Base-by-base conservation (phyloP, 1,140 invertebrate species). In the Heterodera carotae region DNA sequence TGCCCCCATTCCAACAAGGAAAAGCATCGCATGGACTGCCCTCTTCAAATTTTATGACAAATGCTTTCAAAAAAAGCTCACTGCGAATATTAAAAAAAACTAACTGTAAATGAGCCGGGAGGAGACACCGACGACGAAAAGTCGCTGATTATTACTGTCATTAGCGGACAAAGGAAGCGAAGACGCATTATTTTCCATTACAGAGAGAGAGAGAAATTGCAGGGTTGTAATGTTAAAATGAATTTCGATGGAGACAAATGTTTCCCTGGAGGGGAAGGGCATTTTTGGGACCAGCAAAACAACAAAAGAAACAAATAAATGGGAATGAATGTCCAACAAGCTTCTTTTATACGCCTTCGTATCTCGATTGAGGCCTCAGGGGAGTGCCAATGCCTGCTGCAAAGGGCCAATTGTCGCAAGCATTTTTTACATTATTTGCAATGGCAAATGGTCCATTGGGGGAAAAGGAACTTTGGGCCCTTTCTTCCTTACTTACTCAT, bases 21-120 rank as follows among this genome's bases (percentile, higher is more conserved):
- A 74, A 74, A 12, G 72, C 72, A 74, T 74, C 72, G 64, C 72
- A 74, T 18, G 72, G 72, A 74, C 72, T 74, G 48, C 72, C 72
- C 25, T 74, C 72, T 71, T 10, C 25, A 69, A 69, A 69, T 8
- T 10, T 10, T 29, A 36, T 12, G 29, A 10, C 25, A 15, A 36
- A 36, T 39, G 0, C 22, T n/a, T 56, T 56, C 48, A 22, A 56
- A 56, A 56, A 56, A 18, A 18, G 48, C 48, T 18, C 22, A 15
- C 7, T 43, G 7, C 15, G 36, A 18, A 2, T 22, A 56, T 22
- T 18, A 33, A 69, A 4, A 69, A 33, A 34, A 10, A 10, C 56
- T 18, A 29, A 43, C 69, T 36, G 36, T 59, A 74, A 62, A 74
- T 56, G 33, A 74, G 39, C 1, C 56, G 72, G 25, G 72, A 74